Evolutionary conservation across 2,797 vertebrate genomes (phyloP).

Genomic region (Echiichthys vipera): DNA sequence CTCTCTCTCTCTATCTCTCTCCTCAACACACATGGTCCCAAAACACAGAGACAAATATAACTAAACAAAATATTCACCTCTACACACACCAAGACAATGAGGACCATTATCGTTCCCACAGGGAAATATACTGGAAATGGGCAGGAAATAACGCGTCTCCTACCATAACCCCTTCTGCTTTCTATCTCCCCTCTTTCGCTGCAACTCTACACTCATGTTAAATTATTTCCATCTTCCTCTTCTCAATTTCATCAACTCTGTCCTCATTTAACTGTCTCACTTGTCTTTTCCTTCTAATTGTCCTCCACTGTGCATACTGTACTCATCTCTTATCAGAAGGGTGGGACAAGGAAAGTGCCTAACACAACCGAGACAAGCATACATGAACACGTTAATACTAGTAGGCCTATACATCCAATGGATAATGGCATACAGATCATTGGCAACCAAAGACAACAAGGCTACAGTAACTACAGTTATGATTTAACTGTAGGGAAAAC

Average conservation of each 20-base stretch:
- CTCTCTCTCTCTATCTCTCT: no score
- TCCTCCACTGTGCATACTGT: background rate
- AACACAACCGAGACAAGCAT: background rate
- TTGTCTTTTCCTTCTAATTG: background rate
- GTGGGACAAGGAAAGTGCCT: background rate
- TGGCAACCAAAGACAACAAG: no score
- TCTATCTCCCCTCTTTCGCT: background rate
- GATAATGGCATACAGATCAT: background rate
- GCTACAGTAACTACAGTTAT: no score
- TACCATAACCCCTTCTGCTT: background rate
- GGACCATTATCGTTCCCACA: slow-evolving; percentile 20
- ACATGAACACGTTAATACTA: background rate
- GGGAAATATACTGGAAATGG: slow-evolving; percentile 13
- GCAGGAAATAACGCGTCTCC: slow-evolving; percentile 26
- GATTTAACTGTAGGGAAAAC: no score
- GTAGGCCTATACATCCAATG: background rate
- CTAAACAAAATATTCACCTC: slow-evolving; percentile 19
- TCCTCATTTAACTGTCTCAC: background rate
- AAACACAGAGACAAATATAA: slow-evolving; percentile 18
- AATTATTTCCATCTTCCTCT: background rate
- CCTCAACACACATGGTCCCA: background rate
- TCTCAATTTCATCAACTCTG: background rate
- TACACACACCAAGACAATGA: slow-evolving; percentile 17
- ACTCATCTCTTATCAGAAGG: background rate
- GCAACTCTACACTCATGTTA: background rate